Base-by-base conservation (phyloP, 2,797 vertebrate genomes). In the Falco novaeseelandiae region DNA sequence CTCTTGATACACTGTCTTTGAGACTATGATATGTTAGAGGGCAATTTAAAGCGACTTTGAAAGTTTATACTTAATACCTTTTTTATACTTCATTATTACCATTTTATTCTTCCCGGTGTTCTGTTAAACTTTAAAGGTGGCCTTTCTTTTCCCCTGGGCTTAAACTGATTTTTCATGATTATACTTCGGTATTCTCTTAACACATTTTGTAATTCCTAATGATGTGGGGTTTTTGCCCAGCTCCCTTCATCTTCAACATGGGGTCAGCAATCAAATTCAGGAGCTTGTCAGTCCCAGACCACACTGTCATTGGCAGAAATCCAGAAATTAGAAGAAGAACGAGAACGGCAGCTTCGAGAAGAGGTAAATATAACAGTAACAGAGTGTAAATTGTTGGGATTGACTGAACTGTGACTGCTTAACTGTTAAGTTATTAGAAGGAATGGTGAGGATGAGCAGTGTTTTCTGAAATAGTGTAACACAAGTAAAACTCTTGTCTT, bases 241-340 rank as follows among this genome's bases (percentile, higher is more conserved):
- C 99, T 99, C 81, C 99, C 99, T 44, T 99, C 99, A 32, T 99
- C 99, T 82, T 99, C 99, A 78, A 99, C 99, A 36, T 99, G 99
- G 99, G 99, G 99, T 97, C 99, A 99, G 89, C 99, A 99, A 94
- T 99, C 99, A 36, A 96, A 96, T 96, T 98, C 98, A 42, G 95
- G 98, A 92, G 93, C 98, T 20, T 95, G 98, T 95, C 99, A 99
- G 80, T 98, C 98, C 77, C 99, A 99, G 97, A 99, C 98, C 76
- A 98, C 99, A 2, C 98, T 99, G 91, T 99, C 99, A 7, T 91
- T 99, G 95, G 98, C 99, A 8, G 99, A 99, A 98, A 99, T 99
- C 95, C 99, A 99, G 91, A 99, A 99, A 96, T 97, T 99, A 83
- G 99, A 99, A 96, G 99, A 99, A 95, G 99, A 99, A 90, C 97